Conservation (phyloP, 1,140 invertebrate species). For the Meloidogyne chitwoodi region DNA sequence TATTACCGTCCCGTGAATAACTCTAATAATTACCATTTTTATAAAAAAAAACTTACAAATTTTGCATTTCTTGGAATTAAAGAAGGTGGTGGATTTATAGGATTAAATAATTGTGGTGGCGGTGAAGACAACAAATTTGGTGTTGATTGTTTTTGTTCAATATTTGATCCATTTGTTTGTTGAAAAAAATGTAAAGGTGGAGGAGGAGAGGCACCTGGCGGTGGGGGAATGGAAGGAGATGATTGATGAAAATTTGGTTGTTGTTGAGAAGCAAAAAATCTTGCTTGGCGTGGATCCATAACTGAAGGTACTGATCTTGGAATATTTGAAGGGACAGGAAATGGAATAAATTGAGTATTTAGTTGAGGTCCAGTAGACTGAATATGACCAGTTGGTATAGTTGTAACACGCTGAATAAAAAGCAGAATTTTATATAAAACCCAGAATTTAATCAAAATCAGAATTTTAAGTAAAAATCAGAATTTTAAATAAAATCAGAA, state of each 20-base stretch:
- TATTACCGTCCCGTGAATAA: too few relatives aligned
- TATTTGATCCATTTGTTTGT: background rate
- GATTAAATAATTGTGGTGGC: conserved; percentile 20
- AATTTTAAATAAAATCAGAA: too few relatives aligned
- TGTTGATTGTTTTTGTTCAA: background rate
- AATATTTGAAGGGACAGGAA: background rate
- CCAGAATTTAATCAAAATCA: too few relatives aligned
- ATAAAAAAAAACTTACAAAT: background rate
- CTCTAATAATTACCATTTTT: too few relatives aligned
- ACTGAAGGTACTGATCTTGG: background rate
- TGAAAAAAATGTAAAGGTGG: background rate
- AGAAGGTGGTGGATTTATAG: conserved; percentile 27
- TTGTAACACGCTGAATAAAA: background rate
- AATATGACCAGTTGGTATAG: background rate
- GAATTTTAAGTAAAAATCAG: too few relatives aligned
- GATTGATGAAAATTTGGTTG: background rate
- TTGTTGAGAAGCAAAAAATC: conserved; percentile 10
- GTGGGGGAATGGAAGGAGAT: conserved; percentile 13
- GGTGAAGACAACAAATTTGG: background rate
- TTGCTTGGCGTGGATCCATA: conserved; percentile 18
- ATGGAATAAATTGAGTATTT: background rate
- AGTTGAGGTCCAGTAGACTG: background rate
- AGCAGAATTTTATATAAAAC: background rate
- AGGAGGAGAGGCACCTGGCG: conserved; percentile 17
- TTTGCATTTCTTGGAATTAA: background rate